These are phyloP conservation scores for Scrobipalpa atriplicella DNA, from an alignment of 2,888 invertebrate genomes.

Conservation along the genomic window DNA sequence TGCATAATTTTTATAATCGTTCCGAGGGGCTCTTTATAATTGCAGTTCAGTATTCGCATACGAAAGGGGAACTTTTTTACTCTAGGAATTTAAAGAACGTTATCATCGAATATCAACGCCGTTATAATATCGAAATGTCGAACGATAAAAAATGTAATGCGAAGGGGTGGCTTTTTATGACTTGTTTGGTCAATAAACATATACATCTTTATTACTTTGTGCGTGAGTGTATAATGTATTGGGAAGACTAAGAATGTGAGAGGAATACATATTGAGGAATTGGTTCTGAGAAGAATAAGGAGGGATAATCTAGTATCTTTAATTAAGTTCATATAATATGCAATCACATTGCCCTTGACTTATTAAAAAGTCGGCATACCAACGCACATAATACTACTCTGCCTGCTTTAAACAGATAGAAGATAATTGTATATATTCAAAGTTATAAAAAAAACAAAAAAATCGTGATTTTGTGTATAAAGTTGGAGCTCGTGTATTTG, in stretches of 20 bases:
- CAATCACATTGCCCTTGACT: too few species aligned
- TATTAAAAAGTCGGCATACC: too few species aligned
- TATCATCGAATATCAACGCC: not conserved
- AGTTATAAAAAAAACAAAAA: too few species aligned
- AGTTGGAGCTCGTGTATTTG: too few species aligned
- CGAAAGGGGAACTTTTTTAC: not conserved
- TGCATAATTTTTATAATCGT: too few species aligned
- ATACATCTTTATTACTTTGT: conserved; percentile 2
- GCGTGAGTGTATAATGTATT: not conserved
- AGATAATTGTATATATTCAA: too few species aligned
- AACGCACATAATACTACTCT: too few species aligned
- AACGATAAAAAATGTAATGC: conserved; percentile 16
- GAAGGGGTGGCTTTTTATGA: conserved; percentile 14
- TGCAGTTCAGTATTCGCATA: not conserved
- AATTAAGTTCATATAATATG: too few species aligned
- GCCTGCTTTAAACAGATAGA: too few species aligned
- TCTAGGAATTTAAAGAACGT: not conserved
- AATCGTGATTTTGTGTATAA: too few species aligned
- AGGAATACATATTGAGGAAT: not conserved
- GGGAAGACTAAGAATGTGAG: not conserved
- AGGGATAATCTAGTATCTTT: too few species aligned
- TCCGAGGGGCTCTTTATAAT: too few species aligned
- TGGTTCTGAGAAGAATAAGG: not conserved
- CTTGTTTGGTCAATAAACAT: conserved; percentile 14
- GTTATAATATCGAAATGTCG: not conserved